Evolutionary conservation across 2,113 vertebrate genomes (phyloP).

Genomic region (Dasypus novemcinctus): DNA sequence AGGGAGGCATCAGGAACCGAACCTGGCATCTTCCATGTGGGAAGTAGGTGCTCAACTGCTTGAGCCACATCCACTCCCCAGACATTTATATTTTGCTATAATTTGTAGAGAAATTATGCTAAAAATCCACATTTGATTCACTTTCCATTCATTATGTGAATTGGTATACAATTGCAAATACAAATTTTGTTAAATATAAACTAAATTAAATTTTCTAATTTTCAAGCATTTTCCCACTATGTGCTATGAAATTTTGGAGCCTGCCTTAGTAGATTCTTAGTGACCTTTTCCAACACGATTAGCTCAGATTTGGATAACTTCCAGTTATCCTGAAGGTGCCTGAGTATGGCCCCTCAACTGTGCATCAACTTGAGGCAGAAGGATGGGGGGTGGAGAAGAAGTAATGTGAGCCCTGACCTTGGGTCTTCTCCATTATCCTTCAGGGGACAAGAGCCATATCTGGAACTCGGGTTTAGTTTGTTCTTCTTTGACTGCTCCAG

Average conservation of each 20-base stretch:
- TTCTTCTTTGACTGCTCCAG: background rate
- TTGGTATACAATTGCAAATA: background rate
- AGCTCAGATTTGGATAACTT: background rate
- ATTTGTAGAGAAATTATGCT: background rate
- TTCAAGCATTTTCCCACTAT: background rate
- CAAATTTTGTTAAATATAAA: conserved; percentile 32
- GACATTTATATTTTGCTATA: background rate
- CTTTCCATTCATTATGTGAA: conserved; percentile 3
- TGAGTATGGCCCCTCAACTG: background rate
- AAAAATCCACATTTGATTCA: background rate
- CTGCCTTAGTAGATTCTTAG: background rate
- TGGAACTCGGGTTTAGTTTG: background rate
- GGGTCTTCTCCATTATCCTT: background rate
- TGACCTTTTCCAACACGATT: background rate
- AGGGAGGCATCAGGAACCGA: too few relatives aligned
- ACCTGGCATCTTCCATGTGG: too few relatives aligned
- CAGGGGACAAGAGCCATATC: background rate
- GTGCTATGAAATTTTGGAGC: background rate
- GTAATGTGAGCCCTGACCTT: background rate
- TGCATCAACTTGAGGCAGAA: background rate
- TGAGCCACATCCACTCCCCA: too few relatives aligned
- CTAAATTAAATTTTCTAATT: background rate
- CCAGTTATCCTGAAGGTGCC: background rate
- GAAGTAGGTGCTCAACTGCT: too few relatives aligned
- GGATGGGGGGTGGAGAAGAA: too few relatives aligned